Conservation (phyloP, 1,140 invertebrate species). For the Drosophila littoralis region DNA sequence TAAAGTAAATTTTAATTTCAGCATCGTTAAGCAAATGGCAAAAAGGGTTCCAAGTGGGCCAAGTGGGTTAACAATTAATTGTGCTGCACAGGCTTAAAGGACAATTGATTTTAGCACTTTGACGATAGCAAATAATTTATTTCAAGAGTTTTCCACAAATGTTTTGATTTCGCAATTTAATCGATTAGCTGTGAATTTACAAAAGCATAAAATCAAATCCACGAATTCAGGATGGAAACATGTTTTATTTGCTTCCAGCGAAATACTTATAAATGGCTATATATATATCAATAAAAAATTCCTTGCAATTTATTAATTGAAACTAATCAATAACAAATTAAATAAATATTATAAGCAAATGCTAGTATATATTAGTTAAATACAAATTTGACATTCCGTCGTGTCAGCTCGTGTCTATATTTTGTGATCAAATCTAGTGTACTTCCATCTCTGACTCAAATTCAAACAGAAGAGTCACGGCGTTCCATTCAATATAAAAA, state of each 20-base stretch:
- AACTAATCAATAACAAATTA: too few species aligned
- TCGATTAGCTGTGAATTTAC: constrained; percentile 7
- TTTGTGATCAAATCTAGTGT: background rate
- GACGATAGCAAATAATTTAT: background rate
- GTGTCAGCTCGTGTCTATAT: too few species aligned
- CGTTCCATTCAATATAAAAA: background rate
- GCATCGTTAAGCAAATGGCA: constrained; percentile 13
- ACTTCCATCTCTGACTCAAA: background rate
- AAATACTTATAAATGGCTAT: too few species aligned
- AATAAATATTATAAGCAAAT: too few species aligned
- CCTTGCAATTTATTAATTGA: too few species aligned
- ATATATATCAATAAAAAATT: too few species aligned
- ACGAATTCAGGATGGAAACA: background rate
- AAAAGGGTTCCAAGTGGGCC: constrained; percentile 24
- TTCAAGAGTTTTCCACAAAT: constrained; percentile 4
- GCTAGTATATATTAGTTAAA: background rate
- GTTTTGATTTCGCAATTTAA: constrained; percentile 11
- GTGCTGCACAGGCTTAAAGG: constrained; percentile 12
- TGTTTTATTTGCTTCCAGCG: background rate
- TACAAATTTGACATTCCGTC: too few species aligned
- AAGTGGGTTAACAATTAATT: constrained; percentile 40
- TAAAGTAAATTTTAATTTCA: constrained; percentile 30
- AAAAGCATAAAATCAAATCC: background rate
- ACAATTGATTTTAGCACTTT: constrained; percentile 31
- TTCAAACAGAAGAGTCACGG: too few species aligned